Percentiles rank a stretch among this genome's conserved stretches.
Conservation (phyloP, 1,140 invertebrate species). For the Drosophila gunungcola region DNA sequence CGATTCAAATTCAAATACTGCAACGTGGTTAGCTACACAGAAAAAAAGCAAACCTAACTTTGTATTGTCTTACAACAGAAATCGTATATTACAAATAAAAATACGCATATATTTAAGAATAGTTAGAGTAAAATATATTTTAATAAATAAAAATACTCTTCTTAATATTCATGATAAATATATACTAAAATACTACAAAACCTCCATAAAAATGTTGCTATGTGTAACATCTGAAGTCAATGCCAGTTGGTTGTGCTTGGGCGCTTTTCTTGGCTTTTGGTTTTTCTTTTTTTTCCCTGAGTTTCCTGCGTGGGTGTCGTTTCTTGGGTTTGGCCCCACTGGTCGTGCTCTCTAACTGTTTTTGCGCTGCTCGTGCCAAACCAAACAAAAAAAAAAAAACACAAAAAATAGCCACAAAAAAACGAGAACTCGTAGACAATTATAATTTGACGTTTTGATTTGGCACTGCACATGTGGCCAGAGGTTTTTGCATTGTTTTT, state of each 20-base stretch:
- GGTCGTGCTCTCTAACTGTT: conserved; percentile 70
- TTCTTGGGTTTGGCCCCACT: conserved; percentile 57
- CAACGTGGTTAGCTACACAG: conserved; percentile 1
- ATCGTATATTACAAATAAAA: no score
- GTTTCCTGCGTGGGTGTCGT: conserved; percentile 76
- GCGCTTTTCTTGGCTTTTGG: conserved; percentile 73
- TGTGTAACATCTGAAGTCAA: conserved; percentile 22
- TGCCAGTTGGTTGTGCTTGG: conserved; percentile 69
- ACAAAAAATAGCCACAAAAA: conserved; percentile 5
- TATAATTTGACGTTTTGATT: conserved; percentile 83
- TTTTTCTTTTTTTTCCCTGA: conserved; percentile 41
- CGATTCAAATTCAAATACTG: conserved; percentile 17
- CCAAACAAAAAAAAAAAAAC: conserved; percentile 15
- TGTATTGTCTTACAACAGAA: no score
- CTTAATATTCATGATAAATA: no score
- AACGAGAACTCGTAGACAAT: conserved; percentile 70
- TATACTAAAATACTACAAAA: neutral
- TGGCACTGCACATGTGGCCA: conserved; percentile 68
- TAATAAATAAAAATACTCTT: no score
- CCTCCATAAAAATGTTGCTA: no score
- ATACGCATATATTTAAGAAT: no score
- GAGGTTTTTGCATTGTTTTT: conserved; percentile 45
- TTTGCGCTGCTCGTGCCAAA: conserved; percentile 63
- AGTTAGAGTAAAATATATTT: no score
- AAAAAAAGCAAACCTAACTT: no score